Evolutionary conservation across 2,888 invertebrate genomes (phyloP), one percentile per base, ranked within the genome.

Genomic region (Campoletis raptor): DNA sequence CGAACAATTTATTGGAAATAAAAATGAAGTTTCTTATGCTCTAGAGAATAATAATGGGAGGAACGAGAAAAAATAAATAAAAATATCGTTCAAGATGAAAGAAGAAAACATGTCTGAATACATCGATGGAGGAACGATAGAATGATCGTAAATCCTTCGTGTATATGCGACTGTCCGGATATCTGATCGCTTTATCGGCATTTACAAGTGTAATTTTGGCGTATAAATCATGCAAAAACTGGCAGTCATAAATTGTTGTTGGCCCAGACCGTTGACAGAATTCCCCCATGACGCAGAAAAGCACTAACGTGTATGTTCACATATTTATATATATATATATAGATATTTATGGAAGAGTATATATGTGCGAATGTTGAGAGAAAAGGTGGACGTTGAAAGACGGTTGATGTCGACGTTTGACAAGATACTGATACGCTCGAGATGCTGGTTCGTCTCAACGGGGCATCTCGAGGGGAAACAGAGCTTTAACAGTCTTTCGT

Each of bases 181-280:
- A 90, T 90, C 90, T 90, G 90, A 91, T 91, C 89, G 90, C 89
- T 91, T 90, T 90, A 90, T 90, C 90, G 90, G 88, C 89, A 91
- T 91, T 91, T 90, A 91, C 89, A 90, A 90, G 89, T 91, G 89
- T 91, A 91, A 91, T 91, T 91, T 90, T 72, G 86, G 42, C 79
- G 83, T 90, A 90, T 91, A 90, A 90, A 90, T 90, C 89, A 91
- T 90, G 90, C 82, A 90, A 90, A 90, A 90, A 90, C 85, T 86
- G 69, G 85, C 78, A 85, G 85, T 83, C 88, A 89, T 90, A 90
- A 90, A 91, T 91, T 89, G 82, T 42, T 61, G 37, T 69, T 73
- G 77, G 83, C 57, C 69, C 76, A 57, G 74, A 76, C 81, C 83
- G 88, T 72, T 83, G 86, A 83, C 86, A 79, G 86, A 48, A 36